Conservation (phyloP, 2,797 vertebrate genomes). For the Argentina silus region DNA sequence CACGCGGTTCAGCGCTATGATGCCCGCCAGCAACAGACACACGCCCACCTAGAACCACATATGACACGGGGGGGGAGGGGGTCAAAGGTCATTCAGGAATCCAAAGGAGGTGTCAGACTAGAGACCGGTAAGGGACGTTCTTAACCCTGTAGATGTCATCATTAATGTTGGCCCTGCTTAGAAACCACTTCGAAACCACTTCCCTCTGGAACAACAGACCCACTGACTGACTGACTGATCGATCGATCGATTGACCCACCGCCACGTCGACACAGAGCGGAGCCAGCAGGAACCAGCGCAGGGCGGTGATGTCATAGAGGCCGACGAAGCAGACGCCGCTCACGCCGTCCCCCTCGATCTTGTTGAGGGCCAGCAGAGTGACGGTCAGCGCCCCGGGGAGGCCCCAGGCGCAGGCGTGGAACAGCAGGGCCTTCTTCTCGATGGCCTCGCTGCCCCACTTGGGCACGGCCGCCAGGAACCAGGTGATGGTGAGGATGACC, state of each 20-base stretch:
- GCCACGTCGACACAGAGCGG: constrained; percentile 94
- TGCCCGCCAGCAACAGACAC: constrained; percentile 91
- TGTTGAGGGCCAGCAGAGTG: constrained; percentile 94
- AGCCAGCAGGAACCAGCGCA: constrained; percentile 95
- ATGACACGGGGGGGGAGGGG: too few relatives aligned
- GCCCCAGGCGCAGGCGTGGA: constrained; percentile 96
- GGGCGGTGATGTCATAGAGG: constrained; percentile 91
- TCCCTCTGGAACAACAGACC: too few relatives aligned
- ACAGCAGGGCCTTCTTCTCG: constrained; percentile 96
- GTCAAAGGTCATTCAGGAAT: too few relatives aligned
- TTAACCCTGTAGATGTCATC: too few relatives aligned
- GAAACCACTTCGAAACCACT: too few relatives aligned
- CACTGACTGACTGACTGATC: too few relatives aligned
- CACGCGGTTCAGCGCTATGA: constrained; percentile 94
- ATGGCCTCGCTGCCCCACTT: constrained; percentile 99
- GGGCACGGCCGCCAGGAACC: constrained; percentile 97
- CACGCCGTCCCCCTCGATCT: constrained; percentile 97
- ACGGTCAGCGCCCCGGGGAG: constrained; percentile 93
- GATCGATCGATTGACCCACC: constrained; percentile 55
- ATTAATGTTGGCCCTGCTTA: too few relatives aligned
- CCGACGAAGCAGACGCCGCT: constrained; percentile 98
- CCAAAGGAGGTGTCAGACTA: not conserved
- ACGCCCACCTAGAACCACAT: constrained; percentile 77
- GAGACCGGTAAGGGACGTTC: not conserved
- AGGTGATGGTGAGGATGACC: constrained; percentile 98